Evolutionary conservation across 2,113 vertebrate genomes (phyloP), one percentile per base, ranked within the genome.

Genomic region (Pardalotus punctatus): DNA sequence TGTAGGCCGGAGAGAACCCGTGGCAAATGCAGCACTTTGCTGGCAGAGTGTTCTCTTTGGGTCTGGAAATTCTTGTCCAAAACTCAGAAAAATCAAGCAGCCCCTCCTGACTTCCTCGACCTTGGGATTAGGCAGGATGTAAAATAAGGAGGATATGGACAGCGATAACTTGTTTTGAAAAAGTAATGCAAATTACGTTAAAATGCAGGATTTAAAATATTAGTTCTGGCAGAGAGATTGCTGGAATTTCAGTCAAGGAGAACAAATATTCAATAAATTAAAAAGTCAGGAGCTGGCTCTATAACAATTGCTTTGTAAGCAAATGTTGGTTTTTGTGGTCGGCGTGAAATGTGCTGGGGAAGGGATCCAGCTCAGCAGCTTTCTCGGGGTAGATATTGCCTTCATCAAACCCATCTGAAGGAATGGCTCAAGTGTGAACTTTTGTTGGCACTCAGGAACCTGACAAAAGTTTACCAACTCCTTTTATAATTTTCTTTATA

Each of bases 261-360:
- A 92, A 72, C 62, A 93, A 94, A 86, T 53, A 87, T 27, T 73
- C 71, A 70, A 74, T 96, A 86, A 86, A 90, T 92, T 83, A 60
- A 92, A 58, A 84, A 88, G 71, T n/a, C 79, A 40, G 61, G 90
- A 81, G 56, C 27, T 96, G 90, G 92, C 90, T 90, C 83, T 40
- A 8, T 40, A 90, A 31, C 88, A 57, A 43, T 27, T 88, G 79
- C 88, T 95, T 92, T 92, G 90, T 90, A 90, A 96, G 96, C 93
- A 92, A 83, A 67, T n/a, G 60, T 40, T 96, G 60, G 73, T 21
- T 90, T 96, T 70, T 78, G 90, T 83, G 81, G 90, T 70, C 1
- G 0, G 72, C 2, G 5, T 53, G 93, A 58, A 83, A 90, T 67
- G 70, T 45, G 74, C 79, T 81, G 5, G 23, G 56, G 82, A 78